A percentile compares a stretch with the other conserved stretches of the same genome.
These are phyloP conservation scores for Crotalus viridis DNA, from an alignment of 2,113 vertebrate species.

Conservation along the genomic window DNA sequence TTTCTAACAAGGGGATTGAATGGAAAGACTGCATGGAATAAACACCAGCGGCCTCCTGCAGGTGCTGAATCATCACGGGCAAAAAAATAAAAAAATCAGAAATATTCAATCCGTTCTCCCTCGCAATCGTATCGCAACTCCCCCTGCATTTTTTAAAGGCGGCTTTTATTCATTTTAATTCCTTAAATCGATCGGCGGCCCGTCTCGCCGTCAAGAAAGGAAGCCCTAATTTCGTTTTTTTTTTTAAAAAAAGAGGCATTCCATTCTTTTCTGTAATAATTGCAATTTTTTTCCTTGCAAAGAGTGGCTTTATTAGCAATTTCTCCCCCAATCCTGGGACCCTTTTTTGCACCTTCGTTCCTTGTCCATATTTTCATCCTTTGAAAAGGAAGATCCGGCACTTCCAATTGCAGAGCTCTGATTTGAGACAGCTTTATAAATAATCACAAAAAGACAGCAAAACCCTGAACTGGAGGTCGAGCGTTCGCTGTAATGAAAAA, in stretches of 20 bases:
- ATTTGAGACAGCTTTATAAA: background rate
- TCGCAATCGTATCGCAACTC: background rate
- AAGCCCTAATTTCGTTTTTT: background rate
- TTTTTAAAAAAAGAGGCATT: background rate
- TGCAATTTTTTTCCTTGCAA: background rate
- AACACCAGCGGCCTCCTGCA: background rate
- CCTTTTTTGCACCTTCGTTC: background rate
- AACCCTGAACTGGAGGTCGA: background rate
- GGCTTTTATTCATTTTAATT: background rate
- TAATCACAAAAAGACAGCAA: background rate
- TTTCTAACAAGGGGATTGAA: background rate
- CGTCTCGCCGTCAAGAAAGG: background rate
- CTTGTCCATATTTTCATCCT: background rate
- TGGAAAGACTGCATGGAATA: background rate
- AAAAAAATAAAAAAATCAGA: background rate
- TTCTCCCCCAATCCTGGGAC: fast-evolving
- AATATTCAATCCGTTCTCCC: background rate
- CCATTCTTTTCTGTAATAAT: background rate
- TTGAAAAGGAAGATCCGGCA: background rate
- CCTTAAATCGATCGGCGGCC: background rate
- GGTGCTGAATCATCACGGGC: background rate
- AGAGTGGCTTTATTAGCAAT: background rate
- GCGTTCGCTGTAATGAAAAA: background rate
- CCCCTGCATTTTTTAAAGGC: background rate
- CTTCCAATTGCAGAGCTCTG: background rate